phyloP scores from a whole-genome alignment of 2,888 invertebrate genomes.

The Diarsia mendica region DNA sequence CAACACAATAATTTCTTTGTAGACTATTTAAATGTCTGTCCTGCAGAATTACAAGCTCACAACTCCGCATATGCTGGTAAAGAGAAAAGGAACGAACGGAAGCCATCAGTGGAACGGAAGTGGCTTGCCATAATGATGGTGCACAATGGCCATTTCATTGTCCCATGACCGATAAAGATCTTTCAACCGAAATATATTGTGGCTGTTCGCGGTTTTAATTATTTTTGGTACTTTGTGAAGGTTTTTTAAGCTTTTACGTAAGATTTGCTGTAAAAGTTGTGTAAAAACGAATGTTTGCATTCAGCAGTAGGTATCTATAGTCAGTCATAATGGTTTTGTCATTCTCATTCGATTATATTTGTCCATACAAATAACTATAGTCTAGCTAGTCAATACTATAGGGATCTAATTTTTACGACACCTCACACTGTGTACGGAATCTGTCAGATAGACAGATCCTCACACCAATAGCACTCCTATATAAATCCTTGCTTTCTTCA shows the following conservation, averaged over 20 bases:
- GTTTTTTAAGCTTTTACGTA: background rate
- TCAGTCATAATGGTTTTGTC: too few species aligned
- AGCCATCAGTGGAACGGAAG: slow-evolving; percentile 56
- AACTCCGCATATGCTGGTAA: slow-evolving; percentile 50
- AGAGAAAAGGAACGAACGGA: slow-evolving; percentile 51
- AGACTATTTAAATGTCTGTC: slow-evolving; percentile 27
- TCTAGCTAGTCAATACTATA: background rate
- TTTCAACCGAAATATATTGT: slow-evolving; percentile 47
- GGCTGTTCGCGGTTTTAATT: slow-evolving; percentile 42
- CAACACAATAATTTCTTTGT: slow-evolving; percentile 2
- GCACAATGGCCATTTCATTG: slow-evolving; percentile 51
- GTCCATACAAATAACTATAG: too few species aligned
- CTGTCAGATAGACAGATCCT: background rate
- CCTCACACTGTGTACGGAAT: background rate
- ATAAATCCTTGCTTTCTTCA: background rate
- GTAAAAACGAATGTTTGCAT: background rate
- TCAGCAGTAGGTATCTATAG: background rate
- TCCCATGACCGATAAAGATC: slow-evolving; percentile 54
- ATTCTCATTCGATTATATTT: too few species aligned
- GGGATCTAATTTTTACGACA: background rate
- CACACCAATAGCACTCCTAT: background rate
- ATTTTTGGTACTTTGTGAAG: slow-evolving; percentile 15
- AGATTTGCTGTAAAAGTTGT: background rate
- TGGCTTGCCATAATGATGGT: slow-evolving; percentile 51
- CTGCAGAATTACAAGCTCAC: slow-evolving; percentile 31